These are phyloP conservation scores for Patella vulgata DNA, from an alignment of 1,140 invertebrate genomes.

Conservation along the genomic window DNA sequence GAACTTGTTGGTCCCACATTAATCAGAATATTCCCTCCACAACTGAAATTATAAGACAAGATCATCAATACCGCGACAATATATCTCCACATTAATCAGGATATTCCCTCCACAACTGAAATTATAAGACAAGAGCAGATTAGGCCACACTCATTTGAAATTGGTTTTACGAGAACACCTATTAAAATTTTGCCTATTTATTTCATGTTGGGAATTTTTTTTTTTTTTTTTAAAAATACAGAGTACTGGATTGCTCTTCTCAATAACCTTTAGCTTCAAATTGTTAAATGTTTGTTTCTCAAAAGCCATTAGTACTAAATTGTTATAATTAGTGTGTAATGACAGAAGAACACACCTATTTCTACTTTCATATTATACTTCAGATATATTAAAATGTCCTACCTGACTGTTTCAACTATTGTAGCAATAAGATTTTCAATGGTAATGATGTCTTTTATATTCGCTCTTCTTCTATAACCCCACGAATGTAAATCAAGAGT, in stretches of 20 bases:
- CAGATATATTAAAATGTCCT: too few relatives aligned
- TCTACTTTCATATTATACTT: too few relatives aligned
- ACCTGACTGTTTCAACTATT: conserved; percentile 1
- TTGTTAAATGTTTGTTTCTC: too few relatives aligned
- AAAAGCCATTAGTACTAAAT: not conserved
- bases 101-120: conserved; percentile 87
- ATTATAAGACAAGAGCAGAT: too few relatives aligned
- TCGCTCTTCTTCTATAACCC: not conserved
- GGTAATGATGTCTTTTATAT: not conserved
- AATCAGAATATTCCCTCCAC: conserved; percentile 88
- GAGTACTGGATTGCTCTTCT: too few relatives aligned
- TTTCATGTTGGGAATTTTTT: too few relatives aligned
- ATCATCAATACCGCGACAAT: conserved; percentile 85
- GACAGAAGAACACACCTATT: too few relatives aligned
- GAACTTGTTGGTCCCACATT: conserved; percentile 92
- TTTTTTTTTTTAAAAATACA: too few relatives aligned
- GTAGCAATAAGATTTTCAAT: not conserved
- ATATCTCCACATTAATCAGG: conserved; percentile 90
- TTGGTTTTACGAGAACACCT: not conserved
- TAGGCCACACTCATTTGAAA: not conserved
- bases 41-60: conserved; percentile 93
- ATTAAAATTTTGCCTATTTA: too few relatives aligned
- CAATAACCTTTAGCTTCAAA: too few relatives aligned
- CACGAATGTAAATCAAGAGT: conserved; percentile 6
- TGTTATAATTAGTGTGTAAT: too few relatives aligned